phyloP scores from a whole-genome alignment of 2,888 invertebrate genomes.

The Torymus tubicola region DNA sequence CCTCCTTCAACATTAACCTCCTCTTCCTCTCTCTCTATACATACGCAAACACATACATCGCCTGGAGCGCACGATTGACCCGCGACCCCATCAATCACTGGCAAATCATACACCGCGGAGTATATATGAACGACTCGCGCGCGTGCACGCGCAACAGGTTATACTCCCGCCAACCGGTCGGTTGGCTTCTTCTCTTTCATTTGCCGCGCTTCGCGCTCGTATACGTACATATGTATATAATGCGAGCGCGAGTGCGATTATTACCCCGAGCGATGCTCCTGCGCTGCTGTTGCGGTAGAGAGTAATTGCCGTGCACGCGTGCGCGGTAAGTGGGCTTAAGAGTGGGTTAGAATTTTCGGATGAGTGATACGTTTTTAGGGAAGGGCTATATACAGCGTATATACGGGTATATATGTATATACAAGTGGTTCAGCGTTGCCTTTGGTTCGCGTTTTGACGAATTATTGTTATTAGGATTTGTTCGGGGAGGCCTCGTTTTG shows the following conservation, averaged over 20 bases:
- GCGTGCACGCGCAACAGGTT: slow-evolving; percentile 11
- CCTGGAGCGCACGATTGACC: slow-evolving; percentile 16
- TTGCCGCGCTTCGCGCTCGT: neutral
- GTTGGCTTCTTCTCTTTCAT: slow-evolving; percentile 37
- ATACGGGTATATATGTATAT: too few relatives aligned
- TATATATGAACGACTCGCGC: too few relatives aligned
- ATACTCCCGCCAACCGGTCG: too few relatives aligned
- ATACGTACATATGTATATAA: too few relatives aligned
- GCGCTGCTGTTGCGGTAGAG: neutral
- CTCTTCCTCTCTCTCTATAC: neutral
- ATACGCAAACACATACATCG: neutral
- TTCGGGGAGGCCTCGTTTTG: too few relatives aligned
- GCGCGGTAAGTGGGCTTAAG: neutral
- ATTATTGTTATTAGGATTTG: too few relatives aligned
- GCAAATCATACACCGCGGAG: slow-evolving; percentile 19
- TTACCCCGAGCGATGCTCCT: slow-evolving; percentile 1
- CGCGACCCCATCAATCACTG: slow-evolving; percentile 39
- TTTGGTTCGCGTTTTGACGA: too few relatives aligned
- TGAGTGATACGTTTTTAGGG: slow-evolving; percentile 24
- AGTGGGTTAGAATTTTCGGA: slow-evolving; percentile 19
- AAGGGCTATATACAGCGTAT: too few relatives aligned
- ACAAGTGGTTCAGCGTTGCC: too few relatives aligned
- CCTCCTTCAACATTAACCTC: too few relatives aligned
- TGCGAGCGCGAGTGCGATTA: slow-evolving; percentile 12
- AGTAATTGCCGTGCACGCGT: neutral